Evolutionary conservation across 2,888 invertebrate species (phyloP).

Genomic region (Cactoblastis cactorum): DNA sequence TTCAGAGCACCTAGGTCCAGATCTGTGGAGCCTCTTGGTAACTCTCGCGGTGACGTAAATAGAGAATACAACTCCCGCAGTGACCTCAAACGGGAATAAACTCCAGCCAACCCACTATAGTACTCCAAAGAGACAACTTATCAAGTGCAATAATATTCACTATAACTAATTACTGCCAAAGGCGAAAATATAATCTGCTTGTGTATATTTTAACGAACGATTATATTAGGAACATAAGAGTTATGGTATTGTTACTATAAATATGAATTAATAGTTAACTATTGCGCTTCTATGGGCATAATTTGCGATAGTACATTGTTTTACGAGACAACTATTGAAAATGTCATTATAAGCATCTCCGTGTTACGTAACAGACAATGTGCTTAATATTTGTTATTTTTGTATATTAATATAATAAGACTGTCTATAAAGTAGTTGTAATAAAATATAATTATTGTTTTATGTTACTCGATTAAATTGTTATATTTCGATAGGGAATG

Average conservation of each 20-base stretch:
- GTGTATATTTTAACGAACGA: slow-evolving; percentile 25
- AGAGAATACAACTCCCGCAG: slow-evolving; percentile 52
- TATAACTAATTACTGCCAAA: slow-evolving; percentile 61
- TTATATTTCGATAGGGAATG: slow-evolving; percentile 57
- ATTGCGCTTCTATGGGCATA: slow-evolving; percentile 16
- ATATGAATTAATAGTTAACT: neutral
- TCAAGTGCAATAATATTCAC: slow-evolving; percentile 62
- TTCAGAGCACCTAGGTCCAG: slow-evolving; percentile 79
- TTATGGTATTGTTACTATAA: slow-evolving; percentile 1
- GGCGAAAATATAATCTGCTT: slow-evolving; percentile 43
- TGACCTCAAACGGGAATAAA: slow-evolving; percentile 62
- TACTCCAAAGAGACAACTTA: slow-evolving; percentile 51
- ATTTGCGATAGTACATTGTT: slow-evolving; percentile 21
- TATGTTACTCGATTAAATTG: slow-evolving; percentile 41
- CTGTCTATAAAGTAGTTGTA: slow-evolving; percentile 49
- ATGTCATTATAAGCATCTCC: slow-evolving; percentile 21
- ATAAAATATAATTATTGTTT: slow-evolving; percentile 37
- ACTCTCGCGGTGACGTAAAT: slow-evolving; percentile 64
- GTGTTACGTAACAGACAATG: slow-evolving; percentile 28
- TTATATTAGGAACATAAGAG: neutral
- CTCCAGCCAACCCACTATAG: slow-evolving; percentile 29
- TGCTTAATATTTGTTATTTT: slow-evolving; percentile 44
- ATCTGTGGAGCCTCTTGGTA: slow-evolving; percentile 76
- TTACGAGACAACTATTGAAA: slow-evolving; percentile 4
- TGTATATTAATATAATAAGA: slow-evolving; percentile 59